phyloP scores from a whole-genome alignment of 2,113 vertebrate species.

The Urocynchramus pylzowi region DNA sequence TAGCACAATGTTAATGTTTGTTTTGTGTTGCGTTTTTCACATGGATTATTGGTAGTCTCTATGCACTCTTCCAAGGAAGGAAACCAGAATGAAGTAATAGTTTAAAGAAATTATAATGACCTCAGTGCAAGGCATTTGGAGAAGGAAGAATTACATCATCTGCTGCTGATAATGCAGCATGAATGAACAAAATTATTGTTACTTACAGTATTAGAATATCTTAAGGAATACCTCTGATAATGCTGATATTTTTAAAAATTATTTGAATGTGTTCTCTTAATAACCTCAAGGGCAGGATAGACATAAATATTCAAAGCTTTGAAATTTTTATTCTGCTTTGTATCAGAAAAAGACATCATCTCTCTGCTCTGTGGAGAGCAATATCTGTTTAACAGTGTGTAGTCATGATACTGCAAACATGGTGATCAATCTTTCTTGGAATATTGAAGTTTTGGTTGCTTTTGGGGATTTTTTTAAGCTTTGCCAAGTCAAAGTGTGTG shows the following conservation, averaged over 20 bases:
- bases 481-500: not conserved
- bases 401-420: not conserved
- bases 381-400: not conserved
- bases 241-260: not conserved
- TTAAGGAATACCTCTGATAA: not conserved
- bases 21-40: not conserved
- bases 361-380: not conserved
- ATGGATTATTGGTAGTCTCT: not conserved
- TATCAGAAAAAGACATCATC: not conserved
- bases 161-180: not conserved
- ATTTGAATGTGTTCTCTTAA: not conserved
- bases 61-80: not conserved
- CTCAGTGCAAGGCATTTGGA: not conserved
- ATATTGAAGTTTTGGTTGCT: not conserved
- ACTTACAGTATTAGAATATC: not conserved
- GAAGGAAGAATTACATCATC: not conserved
- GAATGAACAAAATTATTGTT: not conserved
- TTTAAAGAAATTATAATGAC: not conserved
- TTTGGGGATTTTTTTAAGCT: not conserved
- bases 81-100: not conserved
- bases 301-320: not conserved
- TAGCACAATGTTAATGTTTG: not conserved
- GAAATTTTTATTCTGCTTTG: not conserved
- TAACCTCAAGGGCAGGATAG: not conserved
- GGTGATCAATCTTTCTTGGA: not conserved